Evolutionary conservation across 2,113 vertebrate genomes (phyloP).

Genomic region (Todiramphus saurophagus): DNA sequence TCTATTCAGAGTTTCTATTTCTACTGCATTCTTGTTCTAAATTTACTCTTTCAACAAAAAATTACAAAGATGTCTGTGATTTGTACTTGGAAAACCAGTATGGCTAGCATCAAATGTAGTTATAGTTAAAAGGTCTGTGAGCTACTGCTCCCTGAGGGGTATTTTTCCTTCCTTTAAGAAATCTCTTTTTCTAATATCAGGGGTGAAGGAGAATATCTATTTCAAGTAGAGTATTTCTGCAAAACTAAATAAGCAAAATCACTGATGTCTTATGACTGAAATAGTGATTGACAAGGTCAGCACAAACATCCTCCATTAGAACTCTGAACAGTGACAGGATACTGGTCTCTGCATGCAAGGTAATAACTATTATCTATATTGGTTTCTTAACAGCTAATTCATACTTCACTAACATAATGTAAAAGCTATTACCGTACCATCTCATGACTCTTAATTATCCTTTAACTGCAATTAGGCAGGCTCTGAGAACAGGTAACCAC

Average conservation of each 20-base stretch:
- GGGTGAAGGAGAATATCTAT: neutral
- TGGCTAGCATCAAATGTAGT: neutral
- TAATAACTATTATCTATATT: fast-evolving
- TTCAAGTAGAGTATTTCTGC: neutral
- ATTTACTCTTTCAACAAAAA: neutral
- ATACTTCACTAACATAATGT: neutral
- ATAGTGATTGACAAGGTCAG: neutral
- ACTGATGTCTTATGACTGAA: neutral
- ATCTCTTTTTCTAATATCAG: neutral
- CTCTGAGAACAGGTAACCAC: neutral
- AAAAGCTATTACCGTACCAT: neutral
- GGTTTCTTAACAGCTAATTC: neutral
- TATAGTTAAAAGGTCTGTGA: neutral
- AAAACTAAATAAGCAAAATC: neutral
- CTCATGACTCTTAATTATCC: neutral
- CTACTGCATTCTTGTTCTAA: neutral
- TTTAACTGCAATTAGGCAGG: neutral
- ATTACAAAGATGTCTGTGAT: fast-evolving
- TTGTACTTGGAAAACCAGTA: neutral
- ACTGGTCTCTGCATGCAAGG: fast-evolving
- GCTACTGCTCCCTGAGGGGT: neutral
- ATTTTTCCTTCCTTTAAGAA: neutral
- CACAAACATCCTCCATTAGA: neutral
- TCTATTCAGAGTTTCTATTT: neutral
- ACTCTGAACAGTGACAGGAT: neutral